These are phyloP conservation scores for Liodrosophila aerea DNA, from an alignment of 2,888 invertebrate species.

Conservation along the genomic window DNA sequence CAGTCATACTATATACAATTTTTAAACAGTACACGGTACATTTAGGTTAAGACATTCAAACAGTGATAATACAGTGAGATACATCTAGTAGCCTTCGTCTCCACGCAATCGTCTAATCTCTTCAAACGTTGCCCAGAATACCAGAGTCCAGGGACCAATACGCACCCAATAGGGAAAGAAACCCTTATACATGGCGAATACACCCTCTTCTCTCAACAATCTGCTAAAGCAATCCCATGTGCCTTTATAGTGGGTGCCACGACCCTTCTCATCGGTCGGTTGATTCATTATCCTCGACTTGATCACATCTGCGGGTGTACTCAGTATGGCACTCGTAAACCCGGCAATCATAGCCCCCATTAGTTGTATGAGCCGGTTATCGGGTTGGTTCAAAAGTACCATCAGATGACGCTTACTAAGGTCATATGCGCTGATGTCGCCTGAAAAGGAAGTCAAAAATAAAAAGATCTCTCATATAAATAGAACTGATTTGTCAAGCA, in stretches of 20 bases:
- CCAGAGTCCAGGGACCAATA: conserved; percentile 38
- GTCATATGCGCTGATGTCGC: conserved; percentile 92
- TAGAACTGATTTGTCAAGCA: too few relatives aligned
- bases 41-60: too few relatives aligned
- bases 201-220: conserved; percentile 24
- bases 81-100: conserved; percentile 23
- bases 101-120: conserved; percentile 26
- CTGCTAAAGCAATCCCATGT: conserved; percentile 33
- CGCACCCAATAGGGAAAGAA: conserved; percentile 42
- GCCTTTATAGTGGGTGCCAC: conserved; percentile 36
- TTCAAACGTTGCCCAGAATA: conserved; percentile 41
- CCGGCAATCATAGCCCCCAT: conserved; percentile 90
- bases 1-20: too few relatives aligned
- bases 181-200: conserved; percentile 39
- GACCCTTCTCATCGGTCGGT: conserved; percentile 82
- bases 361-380: conserved; percentile 83
- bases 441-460: conserved; percentile 16
- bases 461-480: too few relatives aligned
- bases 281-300: conserved; percentile 96
- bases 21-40: too few relatives aligned
- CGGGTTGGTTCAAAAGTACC: conserved; percentile 9
- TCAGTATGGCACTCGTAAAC: conserved; percentile 78
- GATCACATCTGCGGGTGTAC: conserved; percentile 94
- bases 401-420: conserved; percentile 82
- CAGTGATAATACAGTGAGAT: not conserved